phyloP scores from a whole-genome alignment of 2,113 vertebrate species.

The Larimichthys crocea region DNA sequence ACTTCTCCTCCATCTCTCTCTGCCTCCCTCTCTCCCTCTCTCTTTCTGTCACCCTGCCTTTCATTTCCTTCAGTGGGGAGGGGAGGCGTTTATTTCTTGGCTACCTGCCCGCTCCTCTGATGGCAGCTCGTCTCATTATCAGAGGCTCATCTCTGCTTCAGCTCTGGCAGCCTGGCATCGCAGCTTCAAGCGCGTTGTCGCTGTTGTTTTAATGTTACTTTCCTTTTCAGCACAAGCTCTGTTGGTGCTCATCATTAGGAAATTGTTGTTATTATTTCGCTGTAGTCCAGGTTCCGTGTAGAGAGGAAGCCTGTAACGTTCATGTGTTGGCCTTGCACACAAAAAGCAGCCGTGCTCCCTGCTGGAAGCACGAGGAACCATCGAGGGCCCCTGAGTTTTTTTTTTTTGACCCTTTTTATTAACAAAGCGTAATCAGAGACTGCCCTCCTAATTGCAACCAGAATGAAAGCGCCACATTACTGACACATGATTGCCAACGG shows the following conservation, averaged over 20 bases:
- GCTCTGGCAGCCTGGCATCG: conserved; percentile 17
- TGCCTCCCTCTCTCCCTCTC: conserved; percentile 39
- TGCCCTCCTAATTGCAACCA: conserved; percentile 79
- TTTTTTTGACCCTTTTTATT: conserved; percentile 82
- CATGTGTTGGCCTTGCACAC: background rate
- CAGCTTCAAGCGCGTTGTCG: background rate
- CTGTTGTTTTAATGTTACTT: conserved; percentile 26
- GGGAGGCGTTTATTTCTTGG: conserved; percentile 84
- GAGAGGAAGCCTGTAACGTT: conserved; percentile 6
- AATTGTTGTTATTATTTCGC: conserved; percentile 11
- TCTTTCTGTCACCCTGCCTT: conserved; percentile 55
- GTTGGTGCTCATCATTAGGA: background rate
- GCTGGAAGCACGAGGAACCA: conserved; percentile 35
- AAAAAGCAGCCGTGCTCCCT: conserved; percentile 25
- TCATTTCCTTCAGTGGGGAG: conserved; percentile 61
- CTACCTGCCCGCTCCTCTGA: conserved; percentile 73
- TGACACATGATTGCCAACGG: conserved; percentile 84
- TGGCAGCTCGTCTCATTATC: conserved; percentile 66
- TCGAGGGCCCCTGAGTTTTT: conserved; percentile 32
- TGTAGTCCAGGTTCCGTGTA: background rate
- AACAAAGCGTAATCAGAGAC: conserved; percentile 67
- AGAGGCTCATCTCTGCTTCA: conserved; percentile 53
- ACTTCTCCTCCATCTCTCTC: conserved; percentile 20
- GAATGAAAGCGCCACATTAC: conserved; percentile 82
- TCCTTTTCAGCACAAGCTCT: background rate